phyloP scores from a whole-genome alignment of 2,113 vertebrate species.

The Lates calcarifer region DNA sequence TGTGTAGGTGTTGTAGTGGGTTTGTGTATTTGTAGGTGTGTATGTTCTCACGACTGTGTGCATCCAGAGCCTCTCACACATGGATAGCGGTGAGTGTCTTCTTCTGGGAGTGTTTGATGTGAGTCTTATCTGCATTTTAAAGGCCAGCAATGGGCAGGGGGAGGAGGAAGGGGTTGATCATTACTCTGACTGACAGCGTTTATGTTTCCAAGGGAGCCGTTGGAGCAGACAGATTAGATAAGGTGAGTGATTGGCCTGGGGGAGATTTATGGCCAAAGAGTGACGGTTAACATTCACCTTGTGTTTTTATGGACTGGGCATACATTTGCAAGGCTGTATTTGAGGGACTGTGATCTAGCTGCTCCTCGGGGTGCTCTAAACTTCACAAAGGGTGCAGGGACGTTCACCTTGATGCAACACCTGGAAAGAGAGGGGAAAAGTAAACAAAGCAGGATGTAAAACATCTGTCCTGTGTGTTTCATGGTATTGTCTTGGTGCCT shows the following conservation, averaged over 20 bases:
- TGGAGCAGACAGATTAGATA: constrained; percentile 83
- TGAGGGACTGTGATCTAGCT: constrained; percentile 38
- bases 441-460: constrained; percentile 21
- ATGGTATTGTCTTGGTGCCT: constrained; percentile 7
- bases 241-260: constrained; percentile 75
- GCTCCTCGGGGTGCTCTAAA: constrained; percentile 54
- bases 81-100: constrained; percentile 43
- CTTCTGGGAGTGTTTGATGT: constrained; percentile 66
- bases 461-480: constrained; percentile 46
- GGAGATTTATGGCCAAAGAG: constrained; percentile 73
- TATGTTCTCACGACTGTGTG: constrained; percentile 35
- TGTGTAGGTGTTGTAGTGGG: constrained; percentile 48
- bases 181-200: constrained; percentile 82
- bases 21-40: constrained; percentile 35
- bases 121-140: constrained; percentile 80
- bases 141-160: constrained; percentile 59
- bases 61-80: constrained; percentile 30
- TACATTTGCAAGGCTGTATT: constrained; percentile 55
- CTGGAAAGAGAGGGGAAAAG: constrained; percentile 30
- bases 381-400: constrained; percentile 34
- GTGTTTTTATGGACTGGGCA: constrained; percentile 67
- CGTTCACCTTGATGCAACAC: constrained; percentile 55
- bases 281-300: constrained; percentile 83
- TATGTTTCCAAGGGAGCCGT: constrained; percentile 81
- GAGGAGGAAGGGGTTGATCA: constrained; percentile 56